phyloP scores from a whole-genome alignment of 1,140 invertebrate genomes.

The Lasioglossum albipes region DNA sequence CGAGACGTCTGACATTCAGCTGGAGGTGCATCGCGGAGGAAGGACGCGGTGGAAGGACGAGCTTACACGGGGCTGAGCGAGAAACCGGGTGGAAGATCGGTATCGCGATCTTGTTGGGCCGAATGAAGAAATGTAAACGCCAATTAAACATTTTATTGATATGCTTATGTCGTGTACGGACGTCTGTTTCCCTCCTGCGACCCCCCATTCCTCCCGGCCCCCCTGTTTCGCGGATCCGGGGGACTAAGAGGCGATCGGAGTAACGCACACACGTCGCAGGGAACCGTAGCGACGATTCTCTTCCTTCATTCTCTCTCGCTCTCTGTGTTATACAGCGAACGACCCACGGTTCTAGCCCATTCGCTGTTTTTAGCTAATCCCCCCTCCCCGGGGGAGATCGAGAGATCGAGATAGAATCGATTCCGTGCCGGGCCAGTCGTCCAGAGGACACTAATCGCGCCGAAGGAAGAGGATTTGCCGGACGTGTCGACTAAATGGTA shows the following conservation, averaged over 20 bases:
- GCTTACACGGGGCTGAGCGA: conserved; percentile 50
- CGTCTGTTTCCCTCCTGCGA: conserved; percentile 52
- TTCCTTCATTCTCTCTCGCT: too few relatives aligned
- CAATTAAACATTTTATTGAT: conserved; percentile 79
- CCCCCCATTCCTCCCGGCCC: neutral
- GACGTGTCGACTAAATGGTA: conserved; percentile 51
- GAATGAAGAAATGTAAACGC: conserved; percentile 76
- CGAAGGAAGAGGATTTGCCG: conserved; percentile 53
- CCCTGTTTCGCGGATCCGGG: neutral
- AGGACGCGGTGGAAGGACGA: conserved; percentile 38
- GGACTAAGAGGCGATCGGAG: conserved; percentile 23
- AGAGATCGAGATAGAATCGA: conserved; percentile 62
- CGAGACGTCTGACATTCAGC: conserved; percentile 45
- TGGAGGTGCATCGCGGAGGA: conserved; percentile 21
- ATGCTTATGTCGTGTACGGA: conserved; percentile 74
- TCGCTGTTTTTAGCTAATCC: conserved; percentile 56
- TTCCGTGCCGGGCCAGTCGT: conserved; percentile 33
- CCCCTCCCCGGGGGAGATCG: conserved; percentile 25
- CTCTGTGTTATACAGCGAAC: neutral
- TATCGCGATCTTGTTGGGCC: conserved; percentile 74
- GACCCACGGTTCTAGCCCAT: conserved; percentile 23
- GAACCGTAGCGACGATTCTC: neutral
- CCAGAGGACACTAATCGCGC: conserved; percentile 54
- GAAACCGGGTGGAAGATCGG: conserved; percentile 66
- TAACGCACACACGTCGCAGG: conserved; percentile 20